Percentiles rank a stretch among this genome's conserved stretches.
Evolutionary conservation across 2,797 vertebrate species (phyloP).

Genomic region (Notolepis coatsorum): DNA sequence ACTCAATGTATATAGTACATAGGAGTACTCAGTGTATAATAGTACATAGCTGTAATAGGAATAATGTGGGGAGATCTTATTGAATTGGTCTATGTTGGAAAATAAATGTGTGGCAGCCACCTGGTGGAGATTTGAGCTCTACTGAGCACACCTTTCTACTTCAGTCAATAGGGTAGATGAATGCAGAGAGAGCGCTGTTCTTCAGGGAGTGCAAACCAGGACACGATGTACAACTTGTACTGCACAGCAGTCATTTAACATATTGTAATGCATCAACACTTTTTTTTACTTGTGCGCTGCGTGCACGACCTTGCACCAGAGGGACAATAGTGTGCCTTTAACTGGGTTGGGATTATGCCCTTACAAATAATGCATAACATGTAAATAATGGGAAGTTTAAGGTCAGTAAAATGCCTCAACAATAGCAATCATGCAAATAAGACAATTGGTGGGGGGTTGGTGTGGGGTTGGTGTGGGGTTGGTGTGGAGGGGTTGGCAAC

Average conservation of each 20-base stretch:
- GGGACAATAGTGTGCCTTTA: slow-evolving; percentile 12
- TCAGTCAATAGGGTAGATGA: neutral
- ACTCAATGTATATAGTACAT: no score
- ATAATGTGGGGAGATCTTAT: no score
- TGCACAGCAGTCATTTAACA: slow-evolving; percentile 2
- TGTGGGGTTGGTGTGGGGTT: neutral
- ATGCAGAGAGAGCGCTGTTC: neutral
- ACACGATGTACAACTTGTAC: neutral
- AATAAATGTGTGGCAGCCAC: no score
- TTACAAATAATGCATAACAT: slow-evolving; percentile 23
- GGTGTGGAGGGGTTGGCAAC: slow-evolving; percentile 43
- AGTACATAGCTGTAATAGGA: no score
- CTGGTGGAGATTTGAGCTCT: no score
- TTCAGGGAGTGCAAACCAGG: neutral
- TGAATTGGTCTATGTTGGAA: no score
- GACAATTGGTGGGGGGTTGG: slow-evolving; percentile 13
- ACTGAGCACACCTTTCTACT: no score
- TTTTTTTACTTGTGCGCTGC: neutral
- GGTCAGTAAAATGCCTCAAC: slow-evolving; percentile 58
- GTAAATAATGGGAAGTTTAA: slow-evolving; percentile 35
- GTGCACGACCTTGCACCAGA: slow-evolving; percentile 34
- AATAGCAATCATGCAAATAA: slow-evolving; percentile 62
- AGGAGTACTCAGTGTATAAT: no score
- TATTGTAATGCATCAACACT: neutral
- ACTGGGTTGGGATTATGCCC: slow-evolving; percentile 29